A percentile compares a stretch with the other conserved stretches of the same genome.
Conservation (phyloP, 2,888 invertebrate genomes). For the Pristionchus mayeri region DNA sequence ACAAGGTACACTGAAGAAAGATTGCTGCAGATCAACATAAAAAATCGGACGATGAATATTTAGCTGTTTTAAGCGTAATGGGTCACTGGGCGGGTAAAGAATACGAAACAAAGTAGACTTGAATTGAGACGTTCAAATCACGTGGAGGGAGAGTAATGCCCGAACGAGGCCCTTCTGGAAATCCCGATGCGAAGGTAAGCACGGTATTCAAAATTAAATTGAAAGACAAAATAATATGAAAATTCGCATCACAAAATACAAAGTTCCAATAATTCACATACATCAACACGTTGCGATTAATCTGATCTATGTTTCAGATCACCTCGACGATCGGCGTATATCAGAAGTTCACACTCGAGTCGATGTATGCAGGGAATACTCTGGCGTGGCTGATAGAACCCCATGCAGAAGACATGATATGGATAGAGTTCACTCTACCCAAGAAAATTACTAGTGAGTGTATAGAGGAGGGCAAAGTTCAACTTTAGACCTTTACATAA, state of each 20-base stretch:
- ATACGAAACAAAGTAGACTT: too few species aligned
- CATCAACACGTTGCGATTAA: background rate
- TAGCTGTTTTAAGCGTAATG: too few species aligned
- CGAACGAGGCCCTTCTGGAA: background rate
- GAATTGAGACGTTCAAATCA: slow-evolving; percentile 2
- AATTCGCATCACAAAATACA: too few species aligned
- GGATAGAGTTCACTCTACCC: background rate
- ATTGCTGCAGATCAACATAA: too few species aligned
- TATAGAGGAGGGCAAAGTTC: too few species aligned
- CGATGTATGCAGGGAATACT: slow-evolving; percentile 21
- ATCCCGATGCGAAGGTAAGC: slow-evolving; percentile 16
- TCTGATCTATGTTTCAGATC: background rate
- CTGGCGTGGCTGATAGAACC: slow-evolving; percentile 35
- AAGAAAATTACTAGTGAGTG: background rate
- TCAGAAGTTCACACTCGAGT: background rate
- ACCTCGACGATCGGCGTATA: slow-evolving; percentile 5
- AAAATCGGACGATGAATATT: too few species aligned
- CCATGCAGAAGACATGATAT: background rate
- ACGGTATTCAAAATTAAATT: too few species aligned
- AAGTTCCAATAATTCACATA: too few species aligned
- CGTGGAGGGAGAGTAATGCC: background rate
- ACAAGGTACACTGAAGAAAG: slow-evolving; percentile 72
- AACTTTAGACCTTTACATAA: too few species aligned
- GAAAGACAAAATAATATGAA: too few species aligned
- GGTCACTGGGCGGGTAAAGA: too few species aligned